Conservation (phyloP, 2,113 vertebrate species). For the Callocephalon fimbriatum region DNA sequence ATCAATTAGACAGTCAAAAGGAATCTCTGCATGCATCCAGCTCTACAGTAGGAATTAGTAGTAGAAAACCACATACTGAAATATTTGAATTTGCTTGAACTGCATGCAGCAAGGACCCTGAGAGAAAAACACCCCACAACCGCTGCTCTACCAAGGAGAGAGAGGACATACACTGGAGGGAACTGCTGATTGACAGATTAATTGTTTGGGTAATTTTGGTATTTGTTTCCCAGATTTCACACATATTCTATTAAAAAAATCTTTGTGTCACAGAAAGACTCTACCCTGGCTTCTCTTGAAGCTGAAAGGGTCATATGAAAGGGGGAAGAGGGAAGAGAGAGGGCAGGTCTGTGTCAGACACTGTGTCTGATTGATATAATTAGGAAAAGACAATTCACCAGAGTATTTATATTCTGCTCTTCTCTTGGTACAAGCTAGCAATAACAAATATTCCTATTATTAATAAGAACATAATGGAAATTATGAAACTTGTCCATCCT, state of each 20-base stretch:
- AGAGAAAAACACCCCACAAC: not conserved
- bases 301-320: not conserved
- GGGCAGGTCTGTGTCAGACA: not conserved
- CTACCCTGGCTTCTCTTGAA: not conserved
- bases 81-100: not conserved
- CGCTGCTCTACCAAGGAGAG: not conserved
- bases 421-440: not conserved
- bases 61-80: not conserved
- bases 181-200: not conserved
- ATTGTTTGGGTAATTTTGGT: not conserved
- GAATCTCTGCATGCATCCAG: not conserved
- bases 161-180: not conserved
- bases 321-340: not conserved
- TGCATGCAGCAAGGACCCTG: not conserved
- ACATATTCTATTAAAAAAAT: not conserved
- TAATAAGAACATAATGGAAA: not conserved
- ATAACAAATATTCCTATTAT: not conserved
- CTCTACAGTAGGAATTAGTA: not conserved
- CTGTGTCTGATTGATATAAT: not conserved
- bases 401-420: not conserved
- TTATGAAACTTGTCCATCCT: not conserved
- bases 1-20: not conserved
- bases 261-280: not conserved
- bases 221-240: not conserved
- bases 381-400: not conserved